Evolutionary conservation across 2,888 invertebrate species (phyloP).

Genomic region (Palloptera scutellata): DNA sequence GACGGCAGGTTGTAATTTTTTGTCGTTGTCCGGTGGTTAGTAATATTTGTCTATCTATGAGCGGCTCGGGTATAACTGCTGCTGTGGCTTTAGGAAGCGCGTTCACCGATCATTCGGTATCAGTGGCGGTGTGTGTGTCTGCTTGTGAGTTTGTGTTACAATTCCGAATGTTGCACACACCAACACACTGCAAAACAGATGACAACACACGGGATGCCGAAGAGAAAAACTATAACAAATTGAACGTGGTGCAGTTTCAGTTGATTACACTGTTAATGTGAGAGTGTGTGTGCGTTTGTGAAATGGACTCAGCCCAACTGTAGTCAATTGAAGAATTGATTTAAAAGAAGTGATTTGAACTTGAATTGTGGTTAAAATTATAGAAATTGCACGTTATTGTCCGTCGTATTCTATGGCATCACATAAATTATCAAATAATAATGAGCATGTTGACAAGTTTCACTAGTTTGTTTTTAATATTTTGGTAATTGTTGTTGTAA

Average conservation of each 20-base stretch:
- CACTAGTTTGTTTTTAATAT: conserved; percentile 33
- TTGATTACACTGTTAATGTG: too few species aligned
- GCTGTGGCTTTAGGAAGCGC: conserved; percentile 5
- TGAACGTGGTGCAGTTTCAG: too few species aligned
- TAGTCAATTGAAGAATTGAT: too few species aligned
- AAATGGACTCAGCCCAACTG: too few species aligned
- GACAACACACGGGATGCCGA: not conserved
- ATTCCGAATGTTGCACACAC: not conserved
- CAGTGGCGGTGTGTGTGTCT: not conserved
- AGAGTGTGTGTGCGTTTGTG: too few species aligned
- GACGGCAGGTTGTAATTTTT: conserved; percentile 38
- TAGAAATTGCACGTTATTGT: too few species aligned
- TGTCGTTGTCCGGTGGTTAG: not conserved
- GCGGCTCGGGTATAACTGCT: not conserved
- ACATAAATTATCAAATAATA: conserved; percentile 42
- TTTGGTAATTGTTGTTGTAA: conserved; percentile 19
- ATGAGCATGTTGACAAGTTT: conserved; percentile 44
- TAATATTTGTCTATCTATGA: not conserved
- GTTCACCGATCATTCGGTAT: not conserved
- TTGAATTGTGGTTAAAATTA: too few species aligned
- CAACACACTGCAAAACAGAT: conserved; percentile 6
- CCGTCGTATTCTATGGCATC: conserved; percentile 10
- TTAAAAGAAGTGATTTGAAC: too few species aligned
- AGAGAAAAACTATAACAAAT: too few species aligned
- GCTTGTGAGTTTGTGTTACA: conserved; percentile 4